Conservation (phyloP, 2,888 invertebrate genomes). For the Ochropacha duplaris region DNA sequence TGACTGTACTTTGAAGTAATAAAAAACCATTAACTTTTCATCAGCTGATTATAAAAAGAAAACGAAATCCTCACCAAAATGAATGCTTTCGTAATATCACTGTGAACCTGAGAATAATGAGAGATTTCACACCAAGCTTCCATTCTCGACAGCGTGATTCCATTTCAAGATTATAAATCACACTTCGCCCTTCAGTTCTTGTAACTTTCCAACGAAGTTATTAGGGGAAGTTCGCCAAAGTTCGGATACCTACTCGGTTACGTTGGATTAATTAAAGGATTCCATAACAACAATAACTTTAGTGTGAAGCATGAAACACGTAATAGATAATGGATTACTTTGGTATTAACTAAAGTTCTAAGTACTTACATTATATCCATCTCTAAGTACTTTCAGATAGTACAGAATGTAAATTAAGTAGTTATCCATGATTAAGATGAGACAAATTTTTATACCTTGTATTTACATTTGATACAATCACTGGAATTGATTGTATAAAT, state of each 20-base stretch:
- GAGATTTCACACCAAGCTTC: conserved; percentile 10
- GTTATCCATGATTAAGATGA: too few relatives aligned
- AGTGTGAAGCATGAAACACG: conserved; percentile 11
- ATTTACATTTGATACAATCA: too few relatives aligned
- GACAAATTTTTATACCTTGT: too few relatives aligned
- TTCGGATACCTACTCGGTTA: conserved; percentile 26
- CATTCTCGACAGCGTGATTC: conserved; percentile 20
- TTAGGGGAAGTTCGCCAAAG: conserved; percentile 21
- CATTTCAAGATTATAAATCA: conserved; percentile 35
- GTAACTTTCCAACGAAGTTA: conserved; percentile 33
- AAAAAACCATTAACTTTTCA: too few relatives aligned
- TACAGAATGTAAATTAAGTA: too few relatives aligned
- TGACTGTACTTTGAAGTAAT: too few relatives aligned
- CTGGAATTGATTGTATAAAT: too few relatives aligned
- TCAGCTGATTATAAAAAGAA: not conserved
- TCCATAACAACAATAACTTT: conserved; percentile 38
- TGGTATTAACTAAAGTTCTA: not conserved
- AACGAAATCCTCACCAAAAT: not conserved
- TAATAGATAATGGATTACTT: conserved; percentile 1
- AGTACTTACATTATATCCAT: not conserved
- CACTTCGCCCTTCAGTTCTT: conserved; percentile 22
- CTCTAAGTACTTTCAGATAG: not conserved
- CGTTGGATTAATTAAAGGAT: conserved; percentile 45
- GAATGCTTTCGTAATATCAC: not conserved
- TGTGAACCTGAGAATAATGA: conserved; percentile 9